Conservation (phyloP, 1,140 invertebrate species). For the Diachasma alloeum region DNA sequence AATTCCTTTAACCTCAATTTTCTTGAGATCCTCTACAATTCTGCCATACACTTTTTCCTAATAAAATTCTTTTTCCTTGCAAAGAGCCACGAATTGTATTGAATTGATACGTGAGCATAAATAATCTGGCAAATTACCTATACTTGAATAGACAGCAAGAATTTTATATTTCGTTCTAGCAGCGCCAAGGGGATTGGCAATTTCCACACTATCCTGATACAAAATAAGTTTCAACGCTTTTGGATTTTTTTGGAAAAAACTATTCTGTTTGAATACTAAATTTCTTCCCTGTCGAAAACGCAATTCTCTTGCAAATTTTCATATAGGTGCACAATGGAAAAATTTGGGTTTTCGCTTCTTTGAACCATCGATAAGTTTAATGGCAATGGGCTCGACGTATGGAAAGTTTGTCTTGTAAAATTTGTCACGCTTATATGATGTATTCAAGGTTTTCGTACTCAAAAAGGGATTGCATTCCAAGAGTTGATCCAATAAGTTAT, state of each 20-base stretch:
- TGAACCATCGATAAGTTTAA: not conserved
- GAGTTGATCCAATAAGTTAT: not conserved
- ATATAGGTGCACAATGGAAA: not conserved
- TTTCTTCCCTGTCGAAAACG: constrained; percentile 37
- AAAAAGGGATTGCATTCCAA: not conserved
- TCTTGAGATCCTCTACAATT: constrained; percentile 39
- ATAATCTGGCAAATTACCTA: constrained; percentile 35
- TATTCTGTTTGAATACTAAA: constrained; percentile 30
- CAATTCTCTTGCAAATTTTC: constrained; percentile 30
- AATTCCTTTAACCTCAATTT: constrained; percentile 34
- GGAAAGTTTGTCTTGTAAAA: constrained; percentile 22
- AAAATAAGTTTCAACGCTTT: constrained; percentile 38
- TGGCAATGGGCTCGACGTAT: not conserved
- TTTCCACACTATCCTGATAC: constrained; percentile 48
- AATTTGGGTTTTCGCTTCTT: not conserved
- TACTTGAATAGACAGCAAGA: constrained; percentile 41
- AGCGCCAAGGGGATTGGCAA: constrained; percentile 47
- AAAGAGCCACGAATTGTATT: constrained; percentile 39
- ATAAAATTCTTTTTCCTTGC: constrained; percentile 38
- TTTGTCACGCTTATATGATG: constrained; percentile 17
- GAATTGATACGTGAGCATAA: constrained; percentile 32
- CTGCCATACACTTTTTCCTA: constrained; percentile 30
- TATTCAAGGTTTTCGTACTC: not conserved
- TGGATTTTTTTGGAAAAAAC: constrained; percentile 41
- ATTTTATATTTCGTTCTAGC: constrained; percentile 44